Conservation (phyloP, 2,113 vertebrate genomes). For the Ailuropoda melanoleuca region DNA sequence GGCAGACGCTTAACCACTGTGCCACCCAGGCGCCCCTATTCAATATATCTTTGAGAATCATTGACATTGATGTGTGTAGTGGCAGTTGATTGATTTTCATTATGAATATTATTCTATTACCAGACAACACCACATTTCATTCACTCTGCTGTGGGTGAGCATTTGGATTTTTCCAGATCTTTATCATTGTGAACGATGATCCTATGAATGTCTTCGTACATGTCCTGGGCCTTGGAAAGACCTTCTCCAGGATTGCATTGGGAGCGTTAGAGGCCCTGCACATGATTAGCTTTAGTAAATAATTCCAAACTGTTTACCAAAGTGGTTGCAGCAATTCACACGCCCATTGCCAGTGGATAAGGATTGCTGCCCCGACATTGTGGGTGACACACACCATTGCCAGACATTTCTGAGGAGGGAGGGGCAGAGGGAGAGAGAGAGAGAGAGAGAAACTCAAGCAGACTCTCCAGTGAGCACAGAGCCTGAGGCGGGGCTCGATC, state of each 20-base stretch:
- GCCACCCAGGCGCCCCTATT: too few relatives aligned
- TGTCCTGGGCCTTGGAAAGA: background rate
- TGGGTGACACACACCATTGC: too few relatives aligned
- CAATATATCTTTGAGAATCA: background rate
- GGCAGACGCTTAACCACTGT: too few relatives aligned
- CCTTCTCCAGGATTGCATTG: background rate
- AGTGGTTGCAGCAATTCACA: background rate
- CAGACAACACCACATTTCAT: background rate
- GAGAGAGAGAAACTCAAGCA: background rate
- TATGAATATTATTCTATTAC: background rate
- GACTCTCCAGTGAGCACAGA: background rate
- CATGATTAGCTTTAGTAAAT: background rate
- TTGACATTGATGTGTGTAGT: too few relatives aligned
- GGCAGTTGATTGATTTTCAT: background rate
- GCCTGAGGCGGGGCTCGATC: background rate
- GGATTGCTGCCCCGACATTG: background rate
- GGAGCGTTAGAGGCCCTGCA: background rate
- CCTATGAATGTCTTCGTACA: background rate
- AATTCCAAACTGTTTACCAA: background rate
- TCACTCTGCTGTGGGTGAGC: background rate
- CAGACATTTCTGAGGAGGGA: background rate
- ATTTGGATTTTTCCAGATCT: background rate
- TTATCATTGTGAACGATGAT: background rate
- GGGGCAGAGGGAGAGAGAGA: background rate
- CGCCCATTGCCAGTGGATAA: too few relatives aligned